Evolutionary conservation across 2,797 vertebrate genomes (phyloP).

Genomic region (Mastacembelus armatus): DNA sequence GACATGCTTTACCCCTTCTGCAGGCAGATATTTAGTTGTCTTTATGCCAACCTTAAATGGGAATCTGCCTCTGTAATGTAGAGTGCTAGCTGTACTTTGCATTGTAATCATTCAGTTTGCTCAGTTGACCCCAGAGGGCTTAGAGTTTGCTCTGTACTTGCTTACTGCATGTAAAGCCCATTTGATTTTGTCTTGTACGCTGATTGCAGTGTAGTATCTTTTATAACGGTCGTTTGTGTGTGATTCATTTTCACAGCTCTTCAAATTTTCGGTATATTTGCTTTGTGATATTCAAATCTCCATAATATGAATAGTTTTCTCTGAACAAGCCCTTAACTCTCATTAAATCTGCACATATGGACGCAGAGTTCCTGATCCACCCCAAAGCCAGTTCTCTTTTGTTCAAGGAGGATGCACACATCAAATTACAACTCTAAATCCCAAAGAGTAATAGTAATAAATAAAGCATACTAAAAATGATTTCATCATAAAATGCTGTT

Average conservation of each 20-base stretch:
- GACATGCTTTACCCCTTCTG: conserved; percentile 61
- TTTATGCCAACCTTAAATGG: conserved; percentile 58
- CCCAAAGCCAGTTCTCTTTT: conserved; percentile 4
- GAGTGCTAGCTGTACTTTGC: conserved; percentile 32
- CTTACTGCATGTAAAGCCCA: conserved; percentile 26
- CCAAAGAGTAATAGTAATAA: conserved; percentile 38
- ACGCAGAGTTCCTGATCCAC: conserved; percentile 27
- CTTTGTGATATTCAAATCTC: conserved; percentile 11
- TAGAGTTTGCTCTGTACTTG: conserved; percentile 23
- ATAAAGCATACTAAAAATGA: too few relatives aligned
- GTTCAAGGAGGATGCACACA: conserved; percentile 25
- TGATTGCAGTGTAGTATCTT: conserved; percentile 5
- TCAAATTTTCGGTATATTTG: not conserved
- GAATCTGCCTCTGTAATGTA: conserved; percentile 55
- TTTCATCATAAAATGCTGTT: conserved; percentile 18
- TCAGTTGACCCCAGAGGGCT: conserved; percentile 33
- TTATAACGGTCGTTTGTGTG: conserved; percentile 4
- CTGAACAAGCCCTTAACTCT: conserved; percentile 3
- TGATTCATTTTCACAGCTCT: not conserved
- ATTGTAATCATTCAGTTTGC: conserved; percentile 13
- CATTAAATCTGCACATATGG: conserved; percentile 21
- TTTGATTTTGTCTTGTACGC: conserved; percentile 9
- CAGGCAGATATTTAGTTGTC: conserved; percentile 64
- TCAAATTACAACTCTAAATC: conserved; percentile 51
- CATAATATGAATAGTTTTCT: not conserved